Evolutionary conservation across 2,797 vertebrate species (phyloP), one percentile per base, ranked within the genome.

Genomic region (Pseudopleuronectes americanus): DNA sequence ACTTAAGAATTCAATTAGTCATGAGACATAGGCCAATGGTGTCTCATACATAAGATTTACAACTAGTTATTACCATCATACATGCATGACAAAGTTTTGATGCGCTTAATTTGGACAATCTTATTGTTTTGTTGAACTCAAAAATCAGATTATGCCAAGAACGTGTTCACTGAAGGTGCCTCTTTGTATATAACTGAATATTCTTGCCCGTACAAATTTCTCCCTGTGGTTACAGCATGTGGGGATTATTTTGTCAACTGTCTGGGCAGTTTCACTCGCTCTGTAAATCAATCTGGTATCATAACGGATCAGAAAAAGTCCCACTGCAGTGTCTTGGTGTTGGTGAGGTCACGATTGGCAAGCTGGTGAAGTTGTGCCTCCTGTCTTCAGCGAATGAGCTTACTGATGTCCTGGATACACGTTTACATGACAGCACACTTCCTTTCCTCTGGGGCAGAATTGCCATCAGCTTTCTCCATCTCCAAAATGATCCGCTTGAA

Each of bases 401-500:
- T 76, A 83, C 87, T 80, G 87, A 88, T 76, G 80, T 90, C 89
- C 84, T 66, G 82, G 76, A 84, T 68, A 70, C 58, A 54, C 65
- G 47, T 87, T 91, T 90, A 95, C 95, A 96, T 96, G 77, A 96
- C 89, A 8, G 74, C 69, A 48, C 95, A 96, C 77, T 93, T 95
- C 82, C 92, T 95, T 73, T 94, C 93, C 80, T 94, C 93, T 9
- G 81, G 79, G 14, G 93, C 92, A 23, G 81, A 91, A 5, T 94
- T 95, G 56, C 95, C 95, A 59, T 95, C 94, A 2, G 95, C 94
- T 79, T 93, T 96, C 83, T 96, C 95, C 93, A 96, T 96, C 90
- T 96, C 95, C 91, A 95, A 89, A 90, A 96, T 95, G 81, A 96
- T 95, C 69, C 92, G 87, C 89, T 95, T 95, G 92, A 96, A 96